Evolutionary conservation across 1,140 invertebrate species (phyloP).

Genomic region (Orius laevigatus): DNA sequence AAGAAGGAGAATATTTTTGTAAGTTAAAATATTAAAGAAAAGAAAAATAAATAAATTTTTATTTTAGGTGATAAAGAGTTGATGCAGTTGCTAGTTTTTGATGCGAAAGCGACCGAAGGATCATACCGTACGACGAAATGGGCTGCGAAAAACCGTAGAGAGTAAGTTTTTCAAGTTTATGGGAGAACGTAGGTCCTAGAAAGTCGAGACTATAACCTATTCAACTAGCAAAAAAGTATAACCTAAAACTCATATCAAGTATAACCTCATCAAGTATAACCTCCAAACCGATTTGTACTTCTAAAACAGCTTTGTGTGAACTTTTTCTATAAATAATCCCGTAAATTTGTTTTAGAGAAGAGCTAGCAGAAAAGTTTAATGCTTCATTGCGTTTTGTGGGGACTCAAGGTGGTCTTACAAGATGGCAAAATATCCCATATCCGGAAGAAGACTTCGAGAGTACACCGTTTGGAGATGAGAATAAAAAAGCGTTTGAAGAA

Average conservation of each 20-base stretch:
- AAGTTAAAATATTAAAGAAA: slow-evolving; percentile 8
- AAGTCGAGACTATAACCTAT: too few species aligned
- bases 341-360: slow-evolving; percentile 14
- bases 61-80: slow-evolving; percentile 55
- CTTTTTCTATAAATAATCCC: too few species aligned
- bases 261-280: too few species aligned
- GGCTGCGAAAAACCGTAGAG: slow-evolving; percentile 34
- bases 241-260: too few species aligned
- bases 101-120: slow-evolving; percentile 61
- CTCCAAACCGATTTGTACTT: too few species aligned
- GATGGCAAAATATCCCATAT: slow-evolving; percentile 52
- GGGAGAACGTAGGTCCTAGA: too few species aligned
- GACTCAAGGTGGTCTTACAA: slow-evolving; percentile 71
- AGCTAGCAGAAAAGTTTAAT: slow-evolving; percentile 42
- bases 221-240: too few species aligned
- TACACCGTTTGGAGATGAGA: slow-evolving; percentile 37
- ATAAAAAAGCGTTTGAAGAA: slow-evolving; percentile 70
- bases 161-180: slow-evolving; percentile 24
- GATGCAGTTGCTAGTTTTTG: slow-evolving; percentile 69
- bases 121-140: slow-evolving; percentile 40
- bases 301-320: too few species aligned
- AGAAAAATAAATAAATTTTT: slow-evolving; percentile 3
- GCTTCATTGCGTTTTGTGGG: slow-evolving; percentile 60
- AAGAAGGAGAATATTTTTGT: slow-evolving; percentile 58
- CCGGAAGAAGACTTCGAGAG: slow-evolving; percentile 29